These are phyloP conservation scores for Hyposoter didymator DNA, from an alignment of 2,888 invertebrate genomes.

Conservation along the genomic window DNA sequence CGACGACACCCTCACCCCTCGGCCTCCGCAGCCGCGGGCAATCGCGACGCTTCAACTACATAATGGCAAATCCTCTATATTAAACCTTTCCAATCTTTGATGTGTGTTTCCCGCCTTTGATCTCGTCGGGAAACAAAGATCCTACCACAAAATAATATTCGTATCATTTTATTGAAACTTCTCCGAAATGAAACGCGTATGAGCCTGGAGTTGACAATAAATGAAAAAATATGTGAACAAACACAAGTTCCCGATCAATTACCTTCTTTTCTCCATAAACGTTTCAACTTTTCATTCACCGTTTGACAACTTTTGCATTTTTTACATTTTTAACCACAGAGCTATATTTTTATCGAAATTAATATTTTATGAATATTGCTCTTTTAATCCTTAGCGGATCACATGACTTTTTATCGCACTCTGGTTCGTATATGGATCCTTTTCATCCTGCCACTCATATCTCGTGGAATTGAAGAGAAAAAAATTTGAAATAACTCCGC, in stretches of 20 bases:
- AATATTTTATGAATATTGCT: too few relatives aligned
- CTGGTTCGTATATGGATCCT: too few relatives aligned
- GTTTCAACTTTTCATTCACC: background rate
- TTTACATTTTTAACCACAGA: background rate
- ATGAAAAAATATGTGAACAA: background rate
- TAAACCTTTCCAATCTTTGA: constrained; percentile 50
- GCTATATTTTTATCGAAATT: too few relatives aligned
- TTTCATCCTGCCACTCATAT: too few relatives aligned
- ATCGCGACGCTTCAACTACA: constrained; percentile 57
- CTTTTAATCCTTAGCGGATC: too few relatives aligned
- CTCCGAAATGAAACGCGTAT: background rate
- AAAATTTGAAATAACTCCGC: too few relatives aligned
- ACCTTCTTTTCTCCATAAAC: background rate
- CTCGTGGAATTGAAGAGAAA: too few relatives aligned
- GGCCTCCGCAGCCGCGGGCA: constrained; percentile 20
- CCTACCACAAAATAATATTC: background rate
- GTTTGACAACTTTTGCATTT: background rate
- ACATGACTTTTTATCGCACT: too few relatives aligned
- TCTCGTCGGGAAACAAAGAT: constrained; percentile 19
- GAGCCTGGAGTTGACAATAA: constrained; percentile 8
- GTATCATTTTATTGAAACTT: background rate
- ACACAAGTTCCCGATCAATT: background rate
- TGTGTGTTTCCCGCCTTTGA: constrained; percentile 45
- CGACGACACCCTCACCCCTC: constrained; percentile 36
- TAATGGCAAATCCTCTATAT: constrained; percentile 61